Evolutionary conservation across 2,888 invertebrate genomes (phyloP), one percentile per base, ranked within the genome.

Genomic region (Macropis europaea): DNA sequence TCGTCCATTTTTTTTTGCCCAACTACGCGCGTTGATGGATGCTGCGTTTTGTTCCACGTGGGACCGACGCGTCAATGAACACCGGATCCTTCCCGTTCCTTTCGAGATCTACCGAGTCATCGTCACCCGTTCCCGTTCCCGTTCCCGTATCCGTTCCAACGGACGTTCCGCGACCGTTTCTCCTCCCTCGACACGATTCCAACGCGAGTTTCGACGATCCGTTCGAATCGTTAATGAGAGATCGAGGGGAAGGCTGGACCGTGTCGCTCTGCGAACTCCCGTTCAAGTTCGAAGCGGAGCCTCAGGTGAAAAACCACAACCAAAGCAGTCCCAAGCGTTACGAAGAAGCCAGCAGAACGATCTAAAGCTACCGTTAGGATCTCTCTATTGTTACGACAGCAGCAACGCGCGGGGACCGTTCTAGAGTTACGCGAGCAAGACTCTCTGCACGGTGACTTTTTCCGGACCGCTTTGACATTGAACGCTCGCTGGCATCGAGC

Each of bases 291-390:
- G 42, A 60, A 38, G 47, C 24, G 45, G 13, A 6, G 32, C 7
- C 38, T 38, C 52, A n/a, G 50, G 15, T 34, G 38, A 53, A 43
- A 53, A 43, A 57, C 77, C 77, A 74, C 53, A 66, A 79, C 75
- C 70, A 74, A 81, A 79, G 81, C 79, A 72, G 69, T 47, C 71
- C 73, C 66, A 63, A 79, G 80, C 77, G 64, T 50, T 66, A 57
- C 63, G 61, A 48, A 52, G 53, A 42, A 57, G 47, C 62, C 56
- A 57, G 60, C 71, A 19, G 60, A 71, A 72, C 43, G 72, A 72
- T 72, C 61, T 62, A 62, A 45, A 57, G 61, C 67, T 72, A 62
- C 57, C 57, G 61, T 62, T 62, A 61, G 60, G 43, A 54, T 68
- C 43, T 40, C 5, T 24, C 36, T 17, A 30, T 67, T 45, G 52